Conservation (phyloP, 2,797 vertebrate species). For the Cottoperca gobio region DNA sequence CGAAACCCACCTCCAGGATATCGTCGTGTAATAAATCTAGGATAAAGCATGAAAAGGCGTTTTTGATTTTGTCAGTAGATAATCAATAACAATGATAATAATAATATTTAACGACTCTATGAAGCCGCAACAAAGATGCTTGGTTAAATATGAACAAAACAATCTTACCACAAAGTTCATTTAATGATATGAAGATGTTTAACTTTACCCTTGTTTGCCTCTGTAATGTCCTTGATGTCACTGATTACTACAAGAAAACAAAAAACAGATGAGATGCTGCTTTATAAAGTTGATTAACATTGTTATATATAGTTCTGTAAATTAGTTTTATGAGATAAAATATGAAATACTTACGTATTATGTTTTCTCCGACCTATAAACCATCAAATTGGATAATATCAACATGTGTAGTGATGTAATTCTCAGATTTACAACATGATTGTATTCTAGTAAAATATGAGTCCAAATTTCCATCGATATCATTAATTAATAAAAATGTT, state of each 20-base stretch:
- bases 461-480: not conserved
- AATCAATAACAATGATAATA: constrained; percentile 13
- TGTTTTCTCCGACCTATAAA: not conserved
- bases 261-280: constrained; percentile 17
- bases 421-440: not conserved
- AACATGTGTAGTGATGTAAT: not conserved
- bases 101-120: not conserved
- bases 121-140: not conserved
- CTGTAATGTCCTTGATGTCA: constrained; percentile 2
- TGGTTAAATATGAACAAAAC: fast-evolving
- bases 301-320: not conserved
- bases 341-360: constrained; percentile 27
- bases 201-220: constrained; percentile 62
- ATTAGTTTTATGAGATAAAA: fast-evolving
- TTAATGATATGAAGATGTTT: not conserved
- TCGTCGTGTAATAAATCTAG: constrained; percentile 54
- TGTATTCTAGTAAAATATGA: not conserved
- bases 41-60: fast-evolving
- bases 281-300: not conserved
- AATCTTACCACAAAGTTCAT: too few relatives aligned
- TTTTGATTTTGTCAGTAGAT: too few relatives aligned
- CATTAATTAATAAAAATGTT: not conserved
- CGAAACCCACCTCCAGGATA: constrained; percentile 50
- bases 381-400: not conserved
- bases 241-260: constrained; percentile 54